phyloP scores from a whole-genome alignment of 2,888 invertebrate genomes.

The Sclerodermus sp. region DNA sequence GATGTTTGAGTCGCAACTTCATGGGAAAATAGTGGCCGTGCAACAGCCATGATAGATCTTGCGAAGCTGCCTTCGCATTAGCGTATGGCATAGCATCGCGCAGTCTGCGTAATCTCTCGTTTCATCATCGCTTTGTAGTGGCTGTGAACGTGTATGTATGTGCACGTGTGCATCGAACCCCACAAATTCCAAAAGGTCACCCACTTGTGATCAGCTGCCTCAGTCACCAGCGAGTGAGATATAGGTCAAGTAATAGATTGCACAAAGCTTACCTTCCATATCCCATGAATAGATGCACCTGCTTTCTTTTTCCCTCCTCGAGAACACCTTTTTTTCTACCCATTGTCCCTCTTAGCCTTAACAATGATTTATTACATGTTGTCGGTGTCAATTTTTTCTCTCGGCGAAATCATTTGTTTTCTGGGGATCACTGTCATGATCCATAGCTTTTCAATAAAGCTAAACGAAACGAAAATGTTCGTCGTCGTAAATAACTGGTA shows the following conservation, averaged over 20 bases:
- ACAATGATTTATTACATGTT: no score
- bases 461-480: no score
- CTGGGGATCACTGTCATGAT: no score
- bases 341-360: no score
- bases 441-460: no score
- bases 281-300: neutral
- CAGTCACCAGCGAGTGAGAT: neutral
- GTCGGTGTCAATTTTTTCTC: no score
- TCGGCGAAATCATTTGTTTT: no score
- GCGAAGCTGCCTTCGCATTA: constrained; percentile 27
- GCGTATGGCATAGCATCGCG: constrained; percentile 17
- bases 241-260: neutral
- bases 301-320: neutral
- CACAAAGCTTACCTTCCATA: neutral
- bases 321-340: neutral
- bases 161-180: constrained; percentile 40
- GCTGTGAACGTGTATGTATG: constrained; percentile 21
- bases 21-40: constrained; percentile 40
- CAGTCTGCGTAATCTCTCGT: constrained; percentile 34
- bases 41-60: constrained; percentile 20
- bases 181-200: constrained; percentile 49
- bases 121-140: constrained; percentile 34
- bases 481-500: no score
- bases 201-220: constrained; percentile 21
- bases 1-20: constrained; percentile 2